These are phyloP conservation scores for Eupeodes luniger DNA, from an alignment of 2,888 invertebrate species.

Conservation along the genomic window DNA sequence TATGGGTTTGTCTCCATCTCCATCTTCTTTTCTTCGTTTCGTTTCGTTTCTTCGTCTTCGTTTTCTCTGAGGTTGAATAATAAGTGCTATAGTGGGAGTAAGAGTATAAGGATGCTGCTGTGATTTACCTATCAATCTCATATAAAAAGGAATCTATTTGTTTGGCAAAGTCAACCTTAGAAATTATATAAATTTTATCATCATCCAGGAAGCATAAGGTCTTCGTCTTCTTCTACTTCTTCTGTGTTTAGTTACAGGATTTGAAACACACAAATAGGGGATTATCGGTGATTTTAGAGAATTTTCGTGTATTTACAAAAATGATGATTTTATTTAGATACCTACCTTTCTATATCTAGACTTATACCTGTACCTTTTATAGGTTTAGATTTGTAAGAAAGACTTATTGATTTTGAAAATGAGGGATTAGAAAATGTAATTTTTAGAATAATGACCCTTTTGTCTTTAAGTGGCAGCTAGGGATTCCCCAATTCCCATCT, in stretches of 20 bases:
- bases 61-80: not conserved
- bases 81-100: conserved; percentile 1
- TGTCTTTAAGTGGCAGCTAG: not conserved
- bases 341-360: too few relatives aligned
- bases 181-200: conserved; percentile 1
- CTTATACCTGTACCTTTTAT: not conserved
- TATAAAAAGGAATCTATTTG: conserved; percentile 30
- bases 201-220: not conserved
- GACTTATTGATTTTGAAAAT: conserved; percentile 19
- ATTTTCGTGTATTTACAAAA: conserved; percentile 28
- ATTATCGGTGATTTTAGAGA: conserved; percentile 29
- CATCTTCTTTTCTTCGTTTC: not conserved
- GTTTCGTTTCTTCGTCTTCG: not conserved
- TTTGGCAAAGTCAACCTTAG: conserved; percentile 27
- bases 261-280: conserved; percentile 38
- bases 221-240: not conserved
- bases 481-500: too few relatives aligned
- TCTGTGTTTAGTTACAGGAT: conserved; percentile 4
- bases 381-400: not conserved
- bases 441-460: not conserved
- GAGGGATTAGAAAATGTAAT: conserved; percentile 17
- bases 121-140: conserved; percentile 47
- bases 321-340: conserved; percentile 24
- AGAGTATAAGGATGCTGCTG: conserved; percentile 10
- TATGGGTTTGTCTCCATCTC: conserved; percentile 10